Evolutionary conservation across 2,888 invertebrate genomes (phyloP).

Genomic region (Cataglyphis altisquamis): DNA sequence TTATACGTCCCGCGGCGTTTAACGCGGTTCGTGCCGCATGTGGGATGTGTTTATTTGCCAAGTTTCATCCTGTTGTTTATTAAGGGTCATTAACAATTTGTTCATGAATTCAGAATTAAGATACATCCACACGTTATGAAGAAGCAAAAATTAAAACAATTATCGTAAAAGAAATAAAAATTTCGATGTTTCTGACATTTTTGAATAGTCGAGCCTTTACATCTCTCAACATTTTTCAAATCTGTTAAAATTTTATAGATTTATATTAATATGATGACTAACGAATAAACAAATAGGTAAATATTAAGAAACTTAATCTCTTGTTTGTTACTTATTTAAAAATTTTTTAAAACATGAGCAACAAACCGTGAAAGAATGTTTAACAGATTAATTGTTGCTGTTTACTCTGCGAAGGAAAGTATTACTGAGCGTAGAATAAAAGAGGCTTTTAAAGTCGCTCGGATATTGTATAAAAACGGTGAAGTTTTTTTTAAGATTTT

Average conservation of each 20-base stretch:
- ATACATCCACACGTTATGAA: background rate
- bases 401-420: background rate
- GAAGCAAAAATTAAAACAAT: background rate
- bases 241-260: background rate
- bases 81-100: conserved; percentile 8
- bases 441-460: background rate
- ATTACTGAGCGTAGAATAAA: background rate
- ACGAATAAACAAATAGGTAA: background rate
- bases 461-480: background rate
- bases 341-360: background rate
- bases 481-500: background rate
- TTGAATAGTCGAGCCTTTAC: background rate
- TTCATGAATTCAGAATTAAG: background rate
- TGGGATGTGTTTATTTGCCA: conserved; percentile 40
- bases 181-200: background rate
- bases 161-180: background rate
- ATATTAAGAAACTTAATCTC: background rate
- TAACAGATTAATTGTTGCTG: background rate
- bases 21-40: conserved; percentile 14
- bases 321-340: background rate
- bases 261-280: background rate
- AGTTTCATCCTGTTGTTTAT: conserved; percentile 12
- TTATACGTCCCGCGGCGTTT: conserved; percentile 34
- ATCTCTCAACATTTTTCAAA: background rate
- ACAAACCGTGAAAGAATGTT: background rate